Evolutionary conservation across 1,140 invertebrate species (phyloP), one percentile per base, ranked within the genome.

Genomic region (Zaprionus capensis): DNA sequence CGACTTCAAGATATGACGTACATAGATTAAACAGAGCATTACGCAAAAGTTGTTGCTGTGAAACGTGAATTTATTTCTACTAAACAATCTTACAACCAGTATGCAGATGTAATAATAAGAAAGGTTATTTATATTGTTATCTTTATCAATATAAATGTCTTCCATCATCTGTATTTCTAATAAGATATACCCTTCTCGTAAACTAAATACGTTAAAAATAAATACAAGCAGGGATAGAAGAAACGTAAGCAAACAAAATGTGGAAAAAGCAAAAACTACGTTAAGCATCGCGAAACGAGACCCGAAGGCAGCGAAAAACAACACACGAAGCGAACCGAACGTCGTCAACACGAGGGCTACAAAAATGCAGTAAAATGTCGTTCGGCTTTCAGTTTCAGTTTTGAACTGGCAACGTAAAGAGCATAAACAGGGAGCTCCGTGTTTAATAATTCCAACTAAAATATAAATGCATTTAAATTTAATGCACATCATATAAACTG

Each of bases 331-430:
- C 63, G 31, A 66, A 12, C 71, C 9, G 41, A 17, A 46, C 41
- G 14, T 5, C 36, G 22, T 44, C 66, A 46, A 56, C 15, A 34
- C 49, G 65, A 69, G 28, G 34, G 57, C 74, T 90, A 90, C 85
- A 88, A 88, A 87, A 88, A 84, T 88, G 85, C 85, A 85, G 85
- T 80, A 77, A 76, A 65, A 76, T 57, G 20, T 58, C 61, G 57
- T 70, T 90, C 81, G 81, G 82, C 67, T 90, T 81, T 90, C 79
- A 88, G 78, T 85, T 88, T 91, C 73, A 61, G 57, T 79, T 82
- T 85, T 38, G 57, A 62, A 64, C 81, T 74, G 82, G 68, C 22
- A 20, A 73, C 81, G 71, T 74, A 41, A 62, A 76, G 64, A 68
- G 58, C 64, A 31, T 14, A 59, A 81, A 71, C 67, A 68, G 53